Base-by-base conservation (phyloP, 2,888 invertebrate species). In the Dasysyrphus albostriatus region DNA sequence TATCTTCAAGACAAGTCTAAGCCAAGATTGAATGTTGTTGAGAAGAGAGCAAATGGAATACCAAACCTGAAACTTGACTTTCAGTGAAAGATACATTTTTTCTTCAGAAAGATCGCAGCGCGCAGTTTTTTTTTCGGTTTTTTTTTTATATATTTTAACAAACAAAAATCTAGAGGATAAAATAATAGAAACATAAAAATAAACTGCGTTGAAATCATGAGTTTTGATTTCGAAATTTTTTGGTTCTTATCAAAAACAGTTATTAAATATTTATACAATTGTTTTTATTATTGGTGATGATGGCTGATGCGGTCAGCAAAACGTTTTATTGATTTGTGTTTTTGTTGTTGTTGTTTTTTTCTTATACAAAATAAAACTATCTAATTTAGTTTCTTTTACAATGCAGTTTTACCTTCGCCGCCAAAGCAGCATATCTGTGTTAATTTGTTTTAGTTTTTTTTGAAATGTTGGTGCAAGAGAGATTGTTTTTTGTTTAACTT, bases 341-440 rank as follows among this genome's bases (percentile, higher is more conserved):
- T 51, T 6, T 19, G 3, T 8, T 54, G 29, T 6, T 54, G 29
- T 29, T 12, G 5, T 24, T 51, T 1, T 49, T 5, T 24, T 16
- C 10, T 0, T 44, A 24, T 1, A 14, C 14, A 54, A 54, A 24
- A 54, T 14, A 54, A 29, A 24, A 24, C 49, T 51, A 54, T 29
- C 14, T 29, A 14, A 29, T 7, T 54, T 4, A 54, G 29, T 54
- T 54, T 29, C 29, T 14, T 32, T 32, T 54, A 8, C 29, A 54
- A 54, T 54, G 54, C 29, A 54, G 54, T 54, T 54, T 54, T 29
- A 54, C 29, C 54, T 54, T 54, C 54, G 29, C 54, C 29, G 54
- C 54, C 54, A 54, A 32, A 32, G 54, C 54, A 54, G 29, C 54
- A 54, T 54, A 44, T 65, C 6, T 54, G 54, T 54, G 32, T 54